Conservation (phyloP, 2,113 vertebrate genomes). For the Thalassoma bifasciatum region DNA sequence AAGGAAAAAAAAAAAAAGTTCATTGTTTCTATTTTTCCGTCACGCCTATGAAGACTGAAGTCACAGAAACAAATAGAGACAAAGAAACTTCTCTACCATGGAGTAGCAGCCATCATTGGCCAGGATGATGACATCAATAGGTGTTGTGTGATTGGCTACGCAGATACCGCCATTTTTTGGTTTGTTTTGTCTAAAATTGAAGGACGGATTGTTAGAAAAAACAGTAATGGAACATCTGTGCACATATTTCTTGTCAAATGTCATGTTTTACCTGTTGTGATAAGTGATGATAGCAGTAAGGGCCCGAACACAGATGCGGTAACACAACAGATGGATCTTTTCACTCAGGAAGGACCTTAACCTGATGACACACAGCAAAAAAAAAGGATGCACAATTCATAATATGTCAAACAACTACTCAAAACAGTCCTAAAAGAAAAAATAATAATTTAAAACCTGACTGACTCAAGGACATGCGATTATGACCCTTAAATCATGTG, state of each 20-base stretch:
- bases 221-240: no score
- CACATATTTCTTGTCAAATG: neutral
- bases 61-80: neutral
- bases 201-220: no score
- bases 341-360: constrained; percentile 90
- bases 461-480: neutral
- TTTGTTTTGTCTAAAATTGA: constrained; percentile 88
- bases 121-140: constrained; percentile 93
- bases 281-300: constrained; percentile 95
- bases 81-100: constrained; percentile 85
- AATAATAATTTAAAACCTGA: neutral
- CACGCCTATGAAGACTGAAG: no score
- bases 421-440: no score
- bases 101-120: constrained; percentile 94
- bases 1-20: neutral
- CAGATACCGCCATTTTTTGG: constrained; percentile 93
- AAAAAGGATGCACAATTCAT: neutral
- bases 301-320: constrained; percentile 91
- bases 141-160: constrained; percentile 94
- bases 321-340: constrained; percentile 91
- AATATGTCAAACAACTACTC: neutral
- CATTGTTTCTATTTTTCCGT: neutral
- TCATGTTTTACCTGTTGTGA: constrained; percentile 87
- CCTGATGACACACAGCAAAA: constrained; percentile 73
- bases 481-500: neutral